Base-by-base conservation (phyloP, 2,888 invertebrate genomes). In the Pseudococcus jackbeardsleyi region DNA sequence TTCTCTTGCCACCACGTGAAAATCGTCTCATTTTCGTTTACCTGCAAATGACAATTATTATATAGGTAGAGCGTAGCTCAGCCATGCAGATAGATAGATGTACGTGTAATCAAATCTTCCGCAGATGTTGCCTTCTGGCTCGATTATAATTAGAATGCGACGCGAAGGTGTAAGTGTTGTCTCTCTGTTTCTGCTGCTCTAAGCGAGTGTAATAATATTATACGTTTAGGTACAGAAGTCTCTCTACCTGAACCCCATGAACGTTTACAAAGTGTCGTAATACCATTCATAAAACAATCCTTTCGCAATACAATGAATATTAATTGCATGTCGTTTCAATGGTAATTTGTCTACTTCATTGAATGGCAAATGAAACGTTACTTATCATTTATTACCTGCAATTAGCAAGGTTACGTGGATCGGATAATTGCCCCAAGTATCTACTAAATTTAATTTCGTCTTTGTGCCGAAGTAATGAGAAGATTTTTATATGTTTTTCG, bases 1-100 rank as follows among this genome's bases (percentile, higher is more conserved):
- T 95, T 92, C 90, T 94, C 94, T 89, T 94, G 94, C 95, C 95
- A 95, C 95, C 94, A 94, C 50, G 85, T 84, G 33, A 82, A 50
- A 50, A 88, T 33, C 22, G 68, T 86, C 26, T 72, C 46, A 17
- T 86, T 68, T 68, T 46, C 68, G 17, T 86, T 68, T 19, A 12
- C 46, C 79, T 82, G 79, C 42, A 19, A 19, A 82, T 82, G 19
- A 46, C 68, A 68, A 68, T 68, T 72, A 72, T 72, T 33, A 64
- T 0, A 8, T 6, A 3, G 9, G 6, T 42, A 33, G 1, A 33
- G 26, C 42, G 42, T 42, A 42, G 26, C 26, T n/a, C 0, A 42
- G 42, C 42, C 7, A 3, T 42, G 42, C 42, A 42, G 42, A 42
- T 42, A 42, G 6, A 64, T 64, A 26, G 72, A 33, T 22, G 22